Evolutionary conservation across 23 tunicate genomes (phyloP), one percentile per base, ranked within the genome.

Genomic region (Phallusia fumigata): DNA sequence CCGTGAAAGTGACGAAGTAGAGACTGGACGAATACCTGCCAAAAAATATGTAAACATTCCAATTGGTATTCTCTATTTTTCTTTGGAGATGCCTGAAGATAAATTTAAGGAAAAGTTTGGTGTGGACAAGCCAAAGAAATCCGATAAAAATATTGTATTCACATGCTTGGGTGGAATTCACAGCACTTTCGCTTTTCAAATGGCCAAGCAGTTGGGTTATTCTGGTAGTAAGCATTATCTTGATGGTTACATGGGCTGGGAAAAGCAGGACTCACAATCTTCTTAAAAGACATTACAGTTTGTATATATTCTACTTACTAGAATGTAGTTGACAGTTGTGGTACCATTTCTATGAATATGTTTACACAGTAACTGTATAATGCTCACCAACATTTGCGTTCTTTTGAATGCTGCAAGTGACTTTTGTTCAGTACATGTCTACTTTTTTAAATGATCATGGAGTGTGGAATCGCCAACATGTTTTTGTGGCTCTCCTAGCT

Each of bases 211-310:
- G 19, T 24, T 77, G 22, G 93, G 93, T 5, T 93, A 72, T 78
- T 19, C 72, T 19, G 89, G 89, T 35, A 80, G 87, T 33, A 88
- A 82, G 33, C 98, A 93, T 44, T 93, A 76, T 32, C 79, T 86
- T 3, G 90, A 89, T 33, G 98, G 98, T n/a, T 93, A 84, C 84
- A 0, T 22, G 13, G 90, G 83, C 31, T 91, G 96, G 96, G 51
- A 40, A n/a, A n/a, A n/a, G n/a, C n/a, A n/a, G n/a, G n/a, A n/a
- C n/a, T n/a, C n/a, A n/a, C n/a, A n/a, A n/a, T n/a, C n/a, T n/a
- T n/a, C n/a, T n/a, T n/a, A n/a, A n/a, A n/a, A n/a, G n/a, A n/a
- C n/a, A n/a, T n/a, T n/a, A n/a, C n/a, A n/a, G n/a, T n/a, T n/a
- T n/a, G n/a, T n/a, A n/a, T n/a, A n/a, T n/a, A n/a, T n/a, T n/a